A percentile compares a stretch with the other conserved stretches of the same genome.
Evolutionary conservation across 2,888 invertebrate genomes (phyloP).

Genomic region (Pteria penguin): DNA sequence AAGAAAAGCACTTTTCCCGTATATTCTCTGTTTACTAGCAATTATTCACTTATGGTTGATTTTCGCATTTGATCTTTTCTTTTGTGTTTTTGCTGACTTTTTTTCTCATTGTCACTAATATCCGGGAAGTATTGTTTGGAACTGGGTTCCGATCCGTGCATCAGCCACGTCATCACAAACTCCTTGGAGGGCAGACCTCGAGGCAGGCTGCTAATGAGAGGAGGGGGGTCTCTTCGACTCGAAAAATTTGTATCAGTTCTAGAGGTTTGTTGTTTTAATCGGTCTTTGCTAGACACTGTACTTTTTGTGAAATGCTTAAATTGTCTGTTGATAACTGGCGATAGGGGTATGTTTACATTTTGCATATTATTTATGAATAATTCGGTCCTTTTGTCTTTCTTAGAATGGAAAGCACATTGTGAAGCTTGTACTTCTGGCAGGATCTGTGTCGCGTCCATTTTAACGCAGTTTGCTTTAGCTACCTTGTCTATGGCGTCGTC

Average conservation of each 20-base stretch:
- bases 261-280: not conserved
- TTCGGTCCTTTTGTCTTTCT: conserved; percentile 45
- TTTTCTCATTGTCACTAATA: conserved; percentile 40
- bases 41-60: conserved; percentile 50
- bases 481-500: conserved; percentile 62
- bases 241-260: conserved; percentile 15
- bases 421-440: conserved; percentile 62
- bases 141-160: conserved; percentile 63
- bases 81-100: conserved; percentile 17
- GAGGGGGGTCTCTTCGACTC: conserved; percentile 40
- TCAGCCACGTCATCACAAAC: conserved; percentile 64
- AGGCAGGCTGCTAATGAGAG: conserved; percentile 45
- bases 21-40: no score
- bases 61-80: conserved; percentile 42
- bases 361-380: conserved; percentile 35
- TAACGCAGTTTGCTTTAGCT: conserved; percentile 58
- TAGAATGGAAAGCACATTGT: conserved; percentile 61
- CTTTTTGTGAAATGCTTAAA: conserved; percentile 19
- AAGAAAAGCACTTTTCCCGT: no score
- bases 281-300: not conserved
- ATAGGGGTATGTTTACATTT: conserved; percentile 9
- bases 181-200: conserved; percentile 60
- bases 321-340: conserved; percentile 15
- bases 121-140: conserved; percentile 62
- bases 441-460: conserved; percentile 47